phyloP scores from a whole-genome alignment of 2,113 vertebrate species.

The Dromaius novaehollandiae region DNA sequence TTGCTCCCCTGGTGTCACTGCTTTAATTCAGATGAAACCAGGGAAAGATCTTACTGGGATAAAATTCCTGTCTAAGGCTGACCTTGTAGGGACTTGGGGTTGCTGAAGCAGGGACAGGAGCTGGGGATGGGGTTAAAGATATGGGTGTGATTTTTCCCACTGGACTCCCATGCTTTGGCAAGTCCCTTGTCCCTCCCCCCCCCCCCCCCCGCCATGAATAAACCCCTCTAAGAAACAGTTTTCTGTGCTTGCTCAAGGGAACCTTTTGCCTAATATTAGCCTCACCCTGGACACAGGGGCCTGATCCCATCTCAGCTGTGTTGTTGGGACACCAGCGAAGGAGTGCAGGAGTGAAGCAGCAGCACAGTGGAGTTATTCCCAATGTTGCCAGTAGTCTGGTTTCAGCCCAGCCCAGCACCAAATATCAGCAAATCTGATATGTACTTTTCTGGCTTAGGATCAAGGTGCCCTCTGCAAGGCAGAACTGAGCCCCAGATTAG shows the following conservation, averaged over 20 bases:
- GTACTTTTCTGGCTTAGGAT: not conserved
- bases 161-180: not conserved
- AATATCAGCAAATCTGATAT: no score
- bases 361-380: not conserved
- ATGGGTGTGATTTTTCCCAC: not conserved
- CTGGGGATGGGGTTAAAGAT: not conserved
- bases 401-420: not conserved
- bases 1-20: not conserved
- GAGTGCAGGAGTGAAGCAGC: not conserved
- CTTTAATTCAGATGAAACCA: not conserved
- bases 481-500: not conserved
- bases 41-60: not conserved
- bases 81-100: not conserved
- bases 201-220: not conserved
- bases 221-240: not conserved
- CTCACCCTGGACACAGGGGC: rapidly evolving
- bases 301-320: not conserved
- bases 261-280: not conserved
- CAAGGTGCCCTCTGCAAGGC: not conserved
- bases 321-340: not conserved
- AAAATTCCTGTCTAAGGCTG: not conserved
- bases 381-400: not conserved
- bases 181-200: no score
- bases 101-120: not conserved
- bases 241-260: not conserved